Conservation (phyloP, 2,888 invertebrate species). For the Ophonus ardosiacus region DNA sequence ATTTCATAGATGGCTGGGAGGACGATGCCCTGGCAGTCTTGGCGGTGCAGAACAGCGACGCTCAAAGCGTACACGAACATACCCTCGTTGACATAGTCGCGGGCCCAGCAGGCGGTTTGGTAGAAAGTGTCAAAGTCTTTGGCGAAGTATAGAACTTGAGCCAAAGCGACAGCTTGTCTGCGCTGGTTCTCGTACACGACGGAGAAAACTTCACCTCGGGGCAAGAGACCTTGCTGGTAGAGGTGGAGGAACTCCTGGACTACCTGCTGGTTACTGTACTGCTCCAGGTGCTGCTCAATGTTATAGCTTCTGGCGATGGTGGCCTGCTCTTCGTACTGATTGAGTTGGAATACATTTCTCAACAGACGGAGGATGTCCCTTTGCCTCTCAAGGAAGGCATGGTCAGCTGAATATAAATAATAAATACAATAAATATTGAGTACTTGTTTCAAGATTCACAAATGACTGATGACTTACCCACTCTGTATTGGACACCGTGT, state of each 20-base stretch:
- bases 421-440: background rate
- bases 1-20: conserved; percentile 87
- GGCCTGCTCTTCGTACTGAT: conserved; percentile 77
- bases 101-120: conserved; percentile 83
- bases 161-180: conserved; percentile 81
- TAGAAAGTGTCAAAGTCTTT: conserved; percentile 85
- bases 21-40: conserved; percentile 81
- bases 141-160: conserved; percentile 83
- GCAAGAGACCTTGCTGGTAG: conserved; percentile 79
- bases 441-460: background rate
- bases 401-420: conserved; percentile 65
- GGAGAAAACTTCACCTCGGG: conserved; percentile 81
- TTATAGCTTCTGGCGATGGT: conserved; percentile 80
- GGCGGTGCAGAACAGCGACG: conserved; percentile 80
- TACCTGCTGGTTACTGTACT: conserved; percentile 73
- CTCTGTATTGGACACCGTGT: conserved; percentile 70
- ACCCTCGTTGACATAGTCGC: conserved; percentile 83
- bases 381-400: conserved; percentile 67
- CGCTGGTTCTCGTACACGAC: conserved; percentile 80
- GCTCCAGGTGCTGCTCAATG: conserved; percentile 79
- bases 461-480: conserved; percentile 71
- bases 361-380: conserved; percentile 79
- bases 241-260: conserved; percentile 79
- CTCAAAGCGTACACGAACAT: conserved; percentile 83
- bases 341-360: conserved; percentile 82